phyloP scores from a whole-genome alignment of 2,888 invertebrate species.

The Aplocera efformata region DNA sequence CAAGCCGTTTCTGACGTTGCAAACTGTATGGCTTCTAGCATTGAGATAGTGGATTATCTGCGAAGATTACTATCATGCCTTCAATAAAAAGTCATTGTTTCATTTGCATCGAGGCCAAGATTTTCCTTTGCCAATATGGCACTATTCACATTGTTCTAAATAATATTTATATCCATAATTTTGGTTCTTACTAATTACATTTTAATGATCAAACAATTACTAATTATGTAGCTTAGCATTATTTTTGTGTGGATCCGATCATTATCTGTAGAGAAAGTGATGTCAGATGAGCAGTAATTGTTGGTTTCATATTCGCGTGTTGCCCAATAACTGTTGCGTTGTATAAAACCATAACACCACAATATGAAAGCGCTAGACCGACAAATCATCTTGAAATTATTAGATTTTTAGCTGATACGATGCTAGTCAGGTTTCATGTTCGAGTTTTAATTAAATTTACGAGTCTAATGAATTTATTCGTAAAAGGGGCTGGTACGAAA shows the following conservation, averaged over 20 bases:
- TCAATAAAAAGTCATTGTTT: no score
- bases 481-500: constrained; percentile 14
- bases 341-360: neutral
- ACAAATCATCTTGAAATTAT: constrained; percentile 11
- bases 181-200: constrained; percentile 11
- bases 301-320: constrained; percentile 22
- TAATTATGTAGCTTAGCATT: constrained; percentile 20
- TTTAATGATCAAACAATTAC: constrained; percentile 14
- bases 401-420: constrained; percentile 5
- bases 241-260: constrained; percentile 26
- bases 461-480: constrained; percentile 12
- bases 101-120: no score
- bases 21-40: no score
- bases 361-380: constrained; percentile 5
- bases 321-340: constrained; percentile 1
- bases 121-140: no score
- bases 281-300: constrained; percentile 22
- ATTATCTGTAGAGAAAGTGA: constrained; percentile 32
- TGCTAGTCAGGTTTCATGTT: constrained; percentile 15
- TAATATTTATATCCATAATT: no score
- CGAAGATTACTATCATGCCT: no score
- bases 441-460: constrained; percentile 13
- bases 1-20: no score
- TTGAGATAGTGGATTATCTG: no score
- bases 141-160: no score